Base-by-base conservation (phyloP, 2,888 invertebrate species). In the Apantesis nais region DNA sequence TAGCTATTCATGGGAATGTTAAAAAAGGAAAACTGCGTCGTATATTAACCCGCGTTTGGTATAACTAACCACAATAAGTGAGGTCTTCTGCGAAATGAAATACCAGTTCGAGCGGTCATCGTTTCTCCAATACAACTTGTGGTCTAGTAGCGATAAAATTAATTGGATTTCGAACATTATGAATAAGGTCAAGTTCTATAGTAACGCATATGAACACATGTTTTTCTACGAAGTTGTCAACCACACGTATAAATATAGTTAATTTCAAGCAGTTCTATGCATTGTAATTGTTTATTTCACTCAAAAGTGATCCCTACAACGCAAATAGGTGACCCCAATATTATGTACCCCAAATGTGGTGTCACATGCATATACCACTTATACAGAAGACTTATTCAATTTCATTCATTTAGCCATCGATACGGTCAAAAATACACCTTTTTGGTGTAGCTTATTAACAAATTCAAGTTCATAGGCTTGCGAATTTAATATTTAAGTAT, bases 11-110 rank as follows among this genome's bases (percentile, higher is more conserved):
- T 64, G 63, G 25, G 39, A 14, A 64, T 63, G 19, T 60, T 25
- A 25, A 66, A 65, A 78, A 66, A 72, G 73, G 72, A 73, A 70
- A 72, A 74, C 67, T 74, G 66, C 76, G 74, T 75, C 71, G 68
- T 55, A 68, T 63, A 4, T 29, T 67, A 37, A 34, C 65, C 63
- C 60, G 62, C 70, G 74, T 72, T 71, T 39, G 58, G 31, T 66
- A 72, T 70, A 77, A 72, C 70, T 80, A 12, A 76, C 76, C 77
- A 60, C 79, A 77, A 67, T 66, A 31, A n/a, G 55, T 52, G 64
- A 73, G 75, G 68, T 70, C 62, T 79, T 80, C 77, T 72, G 55
- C 31, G 72, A 73, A 74, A 52, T 62, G 9, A 34, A 48, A 62
- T 67, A 67, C 44, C 31, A 69, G 19, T 52, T 22, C 7, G 8